Evolutionary conservation across 1,140 invertebrate species (phyloP), one percentile per base, ranked within the genome.

Genomic region (Drosophila neocordata): DNA sequence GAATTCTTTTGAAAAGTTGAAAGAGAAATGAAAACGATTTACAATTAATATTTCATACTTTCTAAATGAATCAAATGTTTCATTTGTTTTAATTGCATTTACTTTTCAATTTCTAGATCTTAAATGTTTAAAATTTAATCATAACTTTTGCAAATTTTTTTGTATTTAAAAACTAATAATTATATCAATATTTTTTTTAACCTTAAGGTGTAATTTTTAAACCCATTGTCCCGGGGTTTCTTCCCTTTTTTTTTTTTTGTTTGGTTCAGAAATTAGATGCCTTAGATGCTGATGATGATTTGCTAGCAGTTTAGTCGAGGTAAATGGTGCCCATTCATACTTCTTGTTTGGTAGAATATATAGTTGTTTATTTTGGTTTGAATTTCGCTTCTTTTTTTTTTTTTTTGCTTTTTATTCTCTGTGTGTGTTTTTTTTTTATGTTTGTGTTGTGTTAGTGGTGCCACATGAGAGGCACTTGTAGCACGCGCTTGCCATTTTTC

Each of bases 401-500:
- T 18, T 15, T 44, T 15, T 18, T 1, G 1, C 3, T 18, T 44
- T 20, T n/a, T 41, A 44, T 65, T 58, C 72, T 55, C 62, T 41
- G 5, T 44, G 20, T 41, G 69, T 60, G 44, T 52, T 53, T 53
- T 48, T 51, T 34, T 65, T 63, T 73, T 64, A 9, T 31, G 56
- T 44, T 61, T 65, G 56, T 65, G 61, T 60, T 68, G 15, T 48
- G 41, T 48, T 48, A 48, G 41, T 73, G 77, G 61, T 69, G 63
- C 67, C 66, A 65, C 66, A 77, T 65, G 63, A 77, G 73, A 77
- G 79, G 65, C 74, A 67, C 79, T 82, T 74, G 69, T 61, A 65
- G 79, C 79, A 82, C 78, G 79, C 65, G 65, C 79, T 48, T 48
- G 56, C 62, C 73, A 77, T 82, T 82, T 77, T 82, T 82, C 65